A percentile compares a stretch with the other conserved stretches of the same genome.
Evolutionary conservation across 1,140 invertebrate species (phyloP).

Genomic region (Hylyphantes graminicola): DNA sequence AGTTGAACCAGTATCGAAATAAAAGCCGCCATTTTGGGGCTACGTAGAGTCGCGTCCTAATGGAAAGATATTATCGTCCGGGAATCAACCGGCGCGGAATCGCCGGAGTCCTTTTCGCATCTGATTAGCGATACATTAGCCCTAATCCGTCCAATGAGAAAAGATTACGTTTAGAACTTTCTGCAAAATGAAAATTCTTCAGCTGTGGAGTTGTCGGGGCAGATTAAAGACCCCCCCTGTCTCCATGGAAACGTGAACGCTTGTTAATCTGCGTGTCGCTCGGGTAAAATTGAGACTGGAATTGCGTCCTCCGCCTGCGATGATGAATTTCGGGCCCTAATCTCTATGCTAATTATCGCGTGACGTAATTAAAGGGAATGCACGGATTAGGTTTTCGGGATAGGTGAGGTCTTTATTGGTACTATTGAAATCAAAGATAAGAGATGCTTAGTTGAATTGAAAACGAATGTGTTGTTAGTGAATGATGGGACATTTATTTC

Average conservation of each 20-base stretch:
- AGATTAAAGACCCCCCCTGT: conserved; percentile 8
- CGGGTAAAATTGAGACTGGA: conserved; percentile 6
- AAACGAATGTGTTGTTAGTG: too few relatives aligned
- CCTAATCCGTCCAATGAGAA: conserved; percentile 35
- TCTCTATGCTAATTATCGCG: conserved; percentile 6
- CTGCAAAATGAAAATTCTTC: conserved; percentile 27
- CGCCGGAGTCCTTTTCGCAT: not conserved
- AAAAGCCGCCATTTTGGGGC: too few relatives aligned
- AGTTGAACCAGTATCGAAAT: too few relatives aligned
- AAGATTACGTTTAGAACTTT: conserved; percentile 27
- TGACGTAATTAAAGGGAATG: conserved; percentile 4
- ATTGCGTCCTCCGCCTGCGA: not conserved
- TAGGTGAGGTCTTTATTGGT: not conserved
- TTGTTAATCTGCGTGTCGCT: conserved; percentile 28
- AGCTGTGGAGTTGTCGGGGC: not conserved
- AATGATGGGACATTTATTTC: too few relatives aligned
- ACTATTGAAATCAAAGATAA: too few relatives aligned
- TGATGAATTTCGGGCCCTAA: conserved; percentile 20
- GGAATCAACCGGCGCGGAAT: not conserved
- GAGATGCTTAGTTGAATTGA: too few relatives aligned
- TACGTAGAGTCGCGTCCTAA: conserved; percentile 3
- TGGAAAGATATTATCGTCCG: conserved; percentile 21
- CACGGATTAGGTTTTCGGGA: not conserved
- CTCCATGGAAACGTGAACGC: not conserved
- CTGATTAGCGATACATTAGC: conserved; percentile 50